These are phyloP conservation scores for Spodoptera litura DNA, from an alignment of 1,140 invertebrate species.

Conservation along the genomic window DNA sequence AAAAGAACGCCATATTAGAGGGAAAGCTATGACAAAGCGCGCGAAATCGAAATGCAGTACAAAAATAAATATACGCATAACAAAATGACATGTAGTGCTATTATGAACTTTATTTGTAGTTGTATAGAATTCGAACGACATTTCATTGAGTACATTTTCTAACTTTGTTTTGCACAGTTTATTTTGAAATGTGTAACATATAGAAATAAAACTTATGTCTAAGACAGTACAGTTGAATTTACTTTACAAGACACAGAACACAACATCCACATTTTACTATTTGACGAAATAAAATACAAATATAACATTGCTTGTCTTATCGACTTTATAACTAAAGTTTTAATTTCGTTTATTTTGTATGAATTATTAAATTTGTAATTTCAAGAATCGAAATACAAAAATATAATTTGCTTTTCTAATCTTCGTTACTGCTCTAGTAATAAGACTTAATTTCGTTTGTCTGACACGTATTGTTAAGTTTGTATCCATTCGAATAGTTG, in stretches of 20 bases:
- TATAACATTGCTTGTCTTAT: not conserved
- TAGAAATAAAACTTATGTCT: not conserved
- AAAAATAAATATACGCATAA: not conserved
- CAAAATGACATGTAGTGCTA: not conserved
- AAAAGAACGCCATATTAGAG: slow-evolving; percentile 56
- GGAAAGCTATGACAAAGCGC: slow-evolving; percentile 49
- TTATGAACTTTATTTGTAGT: not conserved
- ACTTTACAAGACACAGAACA: not conserved
- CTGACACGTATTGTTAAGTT: not conserved
- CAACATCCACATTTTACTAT: slow-evolving; percentile 6
- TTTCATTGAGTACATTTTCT: not conserved
- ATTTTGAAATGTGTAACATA: not conserved
- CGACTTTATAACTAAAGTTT: not conserved
- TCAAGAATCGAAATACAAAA: slow-evolving; percentile 53
- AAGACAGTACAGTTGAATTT: not conserved
- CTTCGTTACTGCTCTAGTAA: not conserved
- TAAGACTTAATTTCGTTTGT: not conserved
- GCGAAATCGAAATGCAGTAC: slow-evolving; percentile 30
- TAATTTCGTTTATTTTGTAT: not conserved
- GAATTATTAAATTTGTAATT: slow-evolving; percentile 2
- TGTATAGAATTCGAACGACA: not conserved
- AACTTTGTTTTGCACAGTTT: not conserved
- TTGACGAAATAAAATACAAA: slow-evolving; percentile 8
- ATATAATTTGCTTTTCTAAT: not conserved
- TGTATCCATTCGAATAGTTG: slow-evolving; percentile 59